Evolutionary conservation across 2,113 vertebrate species (phyloP), one percentile per base, ranked within the genome.

Genomic region (Lasiurus cinereus): DNA sequence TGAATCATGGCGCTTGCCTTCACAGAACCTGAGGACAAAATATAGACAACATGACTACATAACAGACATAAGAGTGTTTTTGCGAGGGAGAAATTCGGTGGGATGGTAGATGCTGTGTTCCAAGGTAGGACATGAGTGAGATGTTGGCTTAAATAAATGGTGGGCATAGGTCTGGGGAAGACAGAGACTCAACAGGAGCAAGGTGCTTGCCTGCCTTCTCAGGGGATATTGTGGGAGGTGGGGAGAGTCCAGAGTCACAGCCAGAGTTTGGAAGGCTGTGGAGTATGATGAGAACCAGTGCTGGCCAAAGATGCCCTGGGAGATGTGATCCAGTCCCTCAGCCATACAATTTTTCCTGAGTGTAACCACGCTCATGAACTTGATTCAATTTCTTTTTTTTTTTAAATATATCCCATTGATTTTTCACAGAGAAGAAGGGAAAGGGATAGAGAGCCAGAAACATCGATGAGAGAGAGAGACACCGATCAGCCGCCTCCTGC

Each of bases 61-160:
- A 73, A 74, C 48, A 78, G 59, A 24, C n/a, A 14, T 33, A 16
- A 54, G 90, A 83, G 50, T 74, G 29, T 4, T 90, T 67, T 93
- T 78, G 27, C 50, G 36, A 31, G 87, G 46, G 21, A 64, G 69
- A 93, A 70, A 13, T 31, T 39, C 67, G 19, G 12, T 52, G 83
- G 29, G 22, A 29, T 50, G n/a, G 56, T 87, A 64, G 29, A 10
- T 83, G 78, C 54, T 64, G 69, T 92, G 27, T 62, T 33, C 52
- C 43, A 66, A 91, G n/a, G 18, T 33, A 79, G 80, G 31, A 69
- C 15, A 77, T 73, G 14, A 89, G 70, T 73, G 14, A 89, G 70
- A 72, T 66, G 90, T 92, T 76, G 46, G 18, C 43, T 88, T 90
- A 88, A 84, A 84, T 59, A 46, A 83, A 59, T 56, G 29, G 5